phyloP scores from a whole-genome alignment of 2,888 invertebrate genomes.

The Eudasyphora cyanicolor region DNA sequence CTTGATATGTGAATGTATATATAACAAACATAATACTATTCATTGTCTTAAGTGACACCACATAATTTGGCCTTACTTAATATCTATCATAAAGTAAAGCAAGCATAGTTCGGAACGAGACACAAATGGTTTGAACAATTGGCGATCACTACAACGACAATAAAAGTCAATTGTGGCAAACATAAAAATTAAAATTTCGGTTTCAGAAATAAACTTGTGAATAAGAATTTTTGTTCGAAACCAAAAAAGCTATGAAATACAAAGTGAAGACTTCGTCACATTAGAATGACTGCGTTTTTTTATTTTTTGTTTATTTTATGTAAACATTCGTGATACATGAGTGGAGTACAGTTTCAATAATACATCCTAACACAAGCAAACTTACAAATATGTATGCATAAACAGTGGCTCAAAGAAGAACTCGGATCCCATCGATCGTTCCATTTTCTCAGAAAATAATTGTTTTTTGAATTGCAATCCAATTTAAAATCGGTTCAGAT shows the following conservation, averaged over 20 bases:
- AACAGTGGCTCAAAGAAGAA: not conserved
- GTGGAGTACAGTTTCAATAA: not conserved
- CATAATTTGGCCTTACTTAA: too few species aligned
- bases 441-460: too few species aligned
- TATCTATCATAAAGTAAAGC: too few species aligned
- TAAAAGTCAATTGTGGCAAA: not conserved
- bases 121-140: not conserved
- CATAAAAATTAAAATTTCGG: not conserved
- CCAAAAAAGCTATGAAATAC: not conserved
- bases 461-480: too few species aligned
- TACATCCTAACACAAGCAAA: too few species aligned
- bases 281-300: not conserved
- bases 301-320: not conserved
- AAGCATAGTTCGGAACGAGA: too few species aligned
- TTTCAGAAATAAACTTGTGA: not conserved
- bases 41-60: too few species aligned
- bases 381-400: not conserved
- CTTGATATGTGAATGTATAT: too few species aligned
- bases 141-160: not conserved
- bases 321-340: conserved; percentile 25
- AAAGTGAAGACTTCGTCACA: not conserved
- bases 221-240: not conserved
- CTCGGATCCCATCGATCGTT: too few species aligned
- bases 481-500: too few species aligned
- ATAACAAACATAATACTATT: too few species aligned